A percentile compares a stretch with the other conserved stretches of the same genome.
These are phyloP conservation scores for Schizotus pectinicornis DNA, from an alignment of 2,888 invertebrate species.

Conservation along the genomic window DNA sequence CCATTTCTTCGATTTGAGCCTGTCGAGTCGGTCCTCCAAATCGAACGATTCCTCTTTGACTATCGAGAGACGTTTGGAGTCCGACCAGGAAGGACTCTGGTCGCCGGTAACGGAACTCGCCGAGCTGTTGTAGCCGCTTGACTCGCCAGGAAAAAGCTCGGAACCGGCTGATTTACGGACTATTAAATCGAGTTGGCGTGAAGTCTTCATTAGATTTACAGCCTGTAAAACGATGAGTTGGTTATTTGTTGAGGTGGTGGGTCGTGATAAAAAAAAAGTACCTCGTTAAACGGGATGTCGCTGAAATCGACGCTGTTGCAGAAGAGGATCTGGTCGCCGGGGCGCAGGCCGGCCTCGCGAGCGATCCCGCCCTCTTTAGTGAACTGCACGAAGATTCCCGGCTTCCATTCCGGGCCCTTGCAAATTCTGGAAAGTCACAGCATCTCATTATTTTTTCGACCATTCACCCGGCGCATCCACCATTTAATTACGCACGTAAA, in stretches of 20 bases:
- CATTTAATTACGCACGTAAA: too few relatives aligned
- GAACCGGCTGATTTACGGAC: constrained; percentile 80
- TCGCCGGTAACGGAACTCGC: constrained; percentile 83
- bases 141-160: constrained; percentile 81
- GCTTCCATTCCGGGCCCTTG: constrained; percentile 85
- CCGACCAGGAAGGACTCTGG: constrained; percentile 71
- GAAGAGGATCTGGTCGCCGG: constrained; percentile 89
- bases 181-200: constrained; percentile 76
- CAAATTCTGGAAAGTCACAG: constrained; percentile 66
- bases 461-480: too few relatives aligned
- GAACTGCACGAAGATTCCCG: constrained; percentile 88
- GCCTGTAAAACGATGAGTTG: constrained; percentile 63
- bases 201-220: constrained; percentile 79
- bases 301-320: constrained; percentile 84
- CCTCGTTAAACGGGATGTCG: constrained; percentile 82
- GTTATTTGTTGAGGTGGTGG: constrained; percentile 19
- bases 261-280: constrained; percentile 47
- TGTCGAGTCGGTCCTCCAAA: constrained; percentile 62
- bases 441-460: too few relatives aligned
- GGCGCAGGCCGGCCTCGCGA: constrained; percentile 83
- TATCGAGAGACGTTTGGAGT: constrained; percentile 71
- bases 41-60: constrained; percentile 75
- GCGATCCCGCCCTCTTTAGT: constrained; percentile 90
- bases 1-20: constrained; percentile 50
- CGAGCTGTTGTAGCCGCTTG: constrained; percentile 83